Evolutionary conservation across 2,888 invertebrate species (phyloP), one percentile per base, ranked within the genome.

Genomic region (Lasioglossum calceatum): DNA sequence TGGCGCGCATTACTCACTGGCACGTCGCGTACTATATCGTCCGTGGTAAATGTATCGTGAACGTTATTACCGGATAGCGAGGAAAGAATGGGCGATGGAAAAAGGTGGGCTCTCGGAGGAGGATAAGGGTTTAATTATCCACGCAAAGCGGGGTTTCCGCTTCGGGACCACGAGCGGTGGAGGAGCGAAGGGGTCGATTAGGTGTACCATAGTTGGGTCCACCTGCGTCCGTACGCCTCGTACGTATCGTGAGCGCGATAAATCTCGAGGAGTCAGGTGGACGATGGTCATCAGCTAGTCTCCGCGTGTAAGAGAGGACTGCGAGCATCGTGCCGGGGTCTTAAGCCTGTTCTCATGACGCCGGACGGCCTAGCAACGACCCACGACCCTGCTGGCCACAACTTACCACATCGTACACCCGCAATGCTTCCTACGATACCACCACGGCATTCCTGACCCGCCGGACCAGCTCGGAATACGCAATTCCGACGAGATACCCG

Each of bases 211-310:
- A 42, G 79, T 36, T 42, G 64, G 76, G 81, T 75, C 74, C 81
- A 82, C 74, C 77, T 81, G 77, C 80, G 81, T 81, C 58, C 47
- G 79, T 77, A 82, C 75, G 75, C 82, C 82, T 71, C 80, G 64
- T 42, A 77, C 77, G 83, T 90, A 93, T 92, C 93, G 92, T 92
- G 93, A 91, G 92, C 92, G 92, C 94, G 93, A 94, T 95, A 94
- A 94, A 94, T 94, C 94, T 94, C 90, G 79, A 76, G 79, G 92
- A 94, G 94, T 94, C 94, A 94, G 94, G 94, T 94, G 94, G 94
- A 94, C 94, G 94, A 94, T 94, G 94, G 93, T 93, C 94, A 95
- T 95, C 94, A 95, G 94, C 92, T 91, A 93, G 92, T 92, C 92
- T 87, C 90, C 89, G 81, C 92, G 93, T 93, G 92, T 91, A 92